A percentile compares a stretch with the other conserved stretches of the same genome.
phyloP scores from a whole-genome alignment of 1,140 invertebrate species.

The Papilio polyxenes region DNA sequence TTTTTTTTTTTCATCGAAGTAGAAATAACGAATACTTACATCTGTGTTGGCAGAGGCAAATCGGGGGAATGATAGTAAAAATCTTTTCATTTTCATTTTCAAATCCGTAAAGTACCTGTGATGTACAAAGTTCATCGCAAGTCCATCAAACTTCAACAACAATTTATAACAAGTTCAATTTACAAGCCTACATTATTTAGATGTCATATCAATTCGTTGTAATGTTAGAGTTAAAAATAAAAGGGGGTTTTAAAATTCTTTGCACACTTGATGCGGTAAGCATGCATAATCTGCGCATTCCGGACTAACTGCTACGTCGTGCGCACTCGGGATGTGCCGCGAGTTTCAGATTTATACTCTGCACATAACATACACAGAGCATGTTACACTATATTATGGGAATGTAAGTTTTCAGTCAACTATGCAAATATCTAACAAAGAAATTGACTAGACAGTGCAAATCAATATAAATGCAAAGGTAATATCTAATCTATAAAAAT shows the following conservation, averaged over 20 bases:
- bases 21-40: too few species aligned
- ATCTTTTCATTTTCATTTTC: too few species aligned
- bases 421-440: too few species aligned
- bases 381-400: neutral
- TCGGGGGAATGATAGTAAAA: too few species aligned
- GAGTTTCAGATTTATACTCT: neutral
- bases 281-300: constrained; percentile 18
- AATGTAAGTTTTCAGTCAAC: neutral
- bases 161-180: neutral
- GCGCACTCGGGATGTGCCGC: constrained; percentile 11
- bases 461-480: too few species aligned
- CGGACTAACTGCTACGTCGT: neutral
- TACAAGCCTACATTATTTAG: neutral
- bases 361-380: neutral
- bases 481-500: too few species aligned
- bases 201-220: neutral
- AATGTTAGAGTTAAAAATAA: neutral
- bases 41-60: too few species aligned
- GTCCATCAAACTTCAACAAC: too few species aligned
- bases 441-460: too few species aligned
- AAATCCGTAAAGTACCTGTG: too few species aligned
- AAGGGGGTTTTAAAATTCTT: constrained; percentile 16
- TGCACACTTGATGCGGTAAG: constrained; percentile 12
- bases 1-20: too few species aligned
- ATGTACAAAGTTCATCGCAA: too few species aligned